phyloP scores from a whole-genome alignment of 2,888 invertebrate genomes.

The Eurytoma californica region DNA sequence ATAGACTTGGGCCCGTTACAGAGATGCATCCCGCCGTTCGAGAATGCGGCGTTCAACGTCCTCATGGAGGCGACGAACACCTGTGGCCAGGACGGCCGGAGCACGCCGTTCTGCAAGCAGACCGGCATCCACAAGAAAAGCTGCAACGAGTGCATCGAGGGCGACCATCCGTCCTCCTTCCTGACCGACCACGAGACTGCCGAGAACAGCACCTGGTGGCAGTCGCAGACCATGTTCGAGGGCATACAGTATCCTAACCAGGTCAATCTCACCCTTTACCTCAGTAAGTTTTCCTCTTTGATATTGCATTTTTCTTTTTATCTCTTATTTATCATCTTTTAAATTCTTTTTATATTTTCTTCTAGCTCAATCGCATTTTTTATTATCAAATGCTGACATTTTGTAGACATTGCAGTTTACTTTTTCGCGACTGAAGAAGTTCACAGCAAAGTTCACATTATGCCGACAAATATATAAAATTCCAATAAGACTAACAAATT shows the following conservation, averaged over 20 bases:
- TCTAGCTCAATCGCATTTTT: no score
- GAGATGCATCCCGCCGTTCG: constrained; percentile 97
- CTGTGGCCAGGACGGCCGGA: constrained; percentile 88
- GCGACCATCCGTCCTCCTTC: constrained; percentile 83
- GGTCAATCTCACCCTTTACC: constrained; percentile 93
- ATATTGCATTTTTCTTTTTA: background rate
- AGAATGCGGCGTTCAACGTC: constrained; percentile 94
- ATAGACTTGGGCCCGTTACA: constrained; percentile 71
- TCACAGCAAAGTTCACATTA: no score
- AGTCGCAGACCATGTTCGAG: constrained; percentile 97
- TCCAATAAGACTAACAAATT: no score
- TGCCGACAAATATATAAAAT: no score
- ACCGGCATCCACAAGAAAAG: constrained; percentile 88
- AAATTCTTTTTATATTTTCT: no score
- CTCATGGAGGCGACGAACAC: constrained; percentile 96
- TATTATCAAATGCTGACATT: no score
- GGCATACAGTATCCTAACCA: constrained; percentile 92
- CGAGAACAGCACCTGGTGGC: constrained; percentile 97
- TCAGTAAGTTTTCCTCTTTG: constrained; percentile 79
- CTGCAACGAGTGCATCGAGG: constrained; percentile 85
- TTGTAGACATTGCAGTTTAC: no score
- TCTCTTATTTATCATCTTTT: no score
- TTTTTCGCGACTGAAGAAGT: no score
- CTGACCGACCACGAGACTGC: constrained; percentile 94
- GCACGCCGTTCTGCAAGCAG: constrained; percentile 92